Percentiles rank a stretch among this genome's conserved stretches.
Evolutionary conservation across 2,797 vertebrate genomes (phyloP).

Genomic region (Lagocephalus sceleratus): DNA sequence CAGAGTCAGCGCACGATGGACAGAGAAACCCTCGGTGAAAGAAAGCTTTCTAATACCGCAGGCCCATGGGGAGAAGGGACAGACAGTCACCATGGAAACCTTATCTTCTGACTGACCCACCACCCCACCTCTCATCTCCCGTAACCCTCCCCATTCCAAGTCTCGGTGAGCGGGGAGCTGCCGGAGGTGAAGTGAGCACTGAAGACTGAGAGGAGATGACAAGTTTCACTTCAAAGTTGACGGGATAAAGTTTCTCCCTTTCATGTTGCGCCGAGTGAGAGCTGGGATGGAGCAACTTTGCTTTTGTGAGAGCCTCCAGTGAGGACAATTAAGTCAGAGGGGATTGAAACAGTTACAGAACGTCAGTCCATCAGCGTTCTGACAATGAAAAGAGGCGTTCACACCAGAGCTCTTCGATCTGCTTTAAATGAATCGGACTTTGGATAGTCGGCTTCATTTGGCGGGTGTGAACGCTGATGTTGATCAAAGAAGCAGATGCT

Average conservation of each 20-base stretch:
- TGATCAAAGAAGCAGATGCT: too few species aligned
- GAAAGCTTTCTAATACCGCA: constrained; percentile 40
- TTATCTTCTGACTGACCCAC: constrained; percentile 16
- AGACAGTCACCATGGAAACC: constrained; percentile 53
- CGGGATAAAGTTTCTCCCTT: constrained; percentile 67
- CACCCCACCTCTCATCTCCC: not conserved
- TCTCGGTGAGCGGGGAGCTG: constrained; percentile 22
- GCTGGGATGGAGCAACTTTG: constrained; percentile 45
- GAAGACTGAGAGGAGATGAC: constrained; percentile 66
- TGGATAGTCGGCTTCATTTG: too few species aligned
- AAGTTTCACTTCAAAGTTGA: constrained; percentile 73
- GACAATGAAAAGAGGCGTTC: not conserved
- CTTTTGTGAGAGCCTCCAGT: constrained; percentile 50
- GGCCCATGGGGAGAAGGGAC: constrained; percentile 33
- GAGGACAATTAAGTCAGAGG: constrained; percentile 54
- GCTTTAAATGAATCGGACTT: too few species aligned
- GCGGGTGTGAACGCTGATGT: too few species aligned
- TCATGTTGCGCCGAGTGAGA: constrained; percentile 66
- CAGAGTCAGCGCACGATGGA: constrained; percentile 39
- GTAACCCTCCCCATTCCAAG: not conserved
- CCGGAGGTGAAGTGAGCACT: constrained; percentile 46
- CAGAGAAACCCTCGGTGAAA: constrained; percentile 23
- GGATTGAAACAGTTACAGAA: constrained; percentile 41
- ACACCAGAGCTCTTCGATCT: constrained; percentile 1
- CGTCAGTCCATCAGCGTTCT: too few species aligned